A percentile compares a stretch with the other conserved stretches of the same genome.
phyloP scores from a whole-genome alignment of 2,113 vertebrate species.

The Alethe diademata region DNA sequence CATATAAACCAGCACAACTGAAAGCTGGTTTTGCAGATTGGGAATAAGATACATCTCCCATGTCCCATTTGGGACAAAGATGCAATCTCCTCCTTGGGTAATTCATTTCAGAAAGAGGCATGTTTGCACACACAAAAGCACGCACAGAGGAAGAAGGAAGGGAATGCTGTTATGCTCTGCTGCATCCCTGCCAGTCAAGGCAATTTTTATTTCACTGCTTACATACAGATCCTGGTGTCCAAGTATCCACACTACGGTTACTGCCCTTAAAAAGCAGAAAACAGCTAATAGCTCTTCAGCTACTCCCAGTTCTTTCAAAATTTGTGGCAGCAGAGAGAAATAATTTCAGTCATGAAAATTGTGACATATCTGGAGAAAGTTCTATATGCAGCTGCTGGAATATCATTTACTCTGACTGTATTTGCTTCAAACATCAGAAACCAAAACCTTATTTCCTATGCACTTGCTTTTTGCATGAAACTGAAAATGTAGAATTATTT shows the following conservation, averaged over 20 bases:
- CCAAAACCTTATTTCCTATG: conserved; percentile 61
- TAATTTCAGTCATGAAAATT: neutral
- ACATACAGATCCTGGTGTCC: neutral
- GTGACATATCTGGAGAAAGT: conserved; percentile 26
- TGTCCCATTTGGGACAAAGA: neutral
- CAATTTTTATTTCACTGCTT: neutral
- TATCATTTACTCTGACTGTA: neutral
- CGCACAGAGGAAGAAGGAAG: neutral
- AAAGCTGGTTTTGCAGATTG: neutral
- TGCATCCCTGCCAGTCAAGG: neutral
- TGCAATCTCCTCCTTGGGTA: neutral
- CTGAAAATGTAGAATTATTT: conserved; percentile 67
- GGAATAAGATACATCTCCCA: neutral
- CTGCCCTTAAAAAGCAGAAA: neutral
- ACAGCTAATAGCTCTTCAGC: neutral
- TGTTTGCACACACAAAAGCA: neutral
- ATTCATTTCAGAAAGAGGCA: neutral
- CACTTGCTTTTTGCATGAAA: conserved; percentile 32
- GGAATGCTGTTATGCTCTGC: fast-evolving
- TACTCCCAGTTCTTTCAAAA: neutral
- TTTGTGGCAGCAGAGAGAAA: neutral
- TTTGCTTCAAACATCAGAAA: conserved; percentile 37
- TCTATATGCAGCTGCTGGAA: neutral
- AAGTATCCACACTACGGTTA: fast-evolving
- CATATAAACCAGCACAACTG: fast-evolving